A percentile compares a stretch with the other conserved stretches of the same genome.
Evolutionary conservation across 2,113 vertebrate species (phyloP).

Genomic region (Sminthopsis crassicaudata): DNA sequence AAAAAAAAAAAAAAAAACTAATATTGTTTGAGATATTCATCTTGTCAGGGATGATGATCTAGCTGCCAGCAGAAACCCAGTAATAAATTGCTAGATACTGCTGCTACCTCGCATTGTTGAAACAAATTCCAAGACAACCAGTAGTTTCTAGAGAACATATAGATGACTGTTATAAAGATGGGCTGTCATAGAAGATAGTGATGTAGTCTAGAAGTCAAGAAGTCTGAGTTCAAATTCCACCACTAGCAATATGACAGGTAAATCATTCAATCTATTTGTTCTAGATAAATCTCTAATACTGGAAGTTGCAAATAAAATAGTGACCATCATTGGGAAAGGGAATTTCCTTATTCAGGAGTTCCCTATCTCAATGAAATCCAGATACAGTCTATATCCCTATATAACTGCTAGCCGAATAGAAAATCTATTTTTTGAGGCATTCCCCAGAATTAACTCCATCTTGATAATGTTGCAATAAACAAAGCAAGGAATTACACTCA

Average conservation of each 20-base stretch:
- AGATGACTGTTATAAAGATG: neutral
- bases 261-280: neutral
- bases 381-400: neutral
- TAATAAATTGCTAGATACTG: neutral
- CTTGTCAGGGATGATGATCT: neutral
- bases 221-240: neutral
- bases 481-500: neutral
- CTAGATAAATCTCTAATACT: neutral
- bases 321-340: neutral
- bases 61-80: neutral
- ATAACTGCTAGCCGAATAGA: neutral
- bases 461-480: neutral
- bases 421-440: neutral
- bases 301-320: neutral
- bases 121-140: constrained; percentile 21
- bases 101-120: neutral
- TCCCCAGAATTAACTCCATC: neutral
- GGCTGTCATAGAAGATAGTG: neutral
- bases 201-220: neutral
- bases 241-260: neutral
- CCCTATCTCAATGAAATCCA: neutral
- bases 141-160: neutral
- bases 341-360: neutral
- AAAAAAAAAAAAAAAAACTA: too few species aligned
- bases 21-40: neutral